A percentile compares a stretch with the other conserved stretches of the same genome.
Evolutionary conservation across 2,888 invertebrate genomes (phyloP).

Genomic region (Leucophenga maculata): DNA sequence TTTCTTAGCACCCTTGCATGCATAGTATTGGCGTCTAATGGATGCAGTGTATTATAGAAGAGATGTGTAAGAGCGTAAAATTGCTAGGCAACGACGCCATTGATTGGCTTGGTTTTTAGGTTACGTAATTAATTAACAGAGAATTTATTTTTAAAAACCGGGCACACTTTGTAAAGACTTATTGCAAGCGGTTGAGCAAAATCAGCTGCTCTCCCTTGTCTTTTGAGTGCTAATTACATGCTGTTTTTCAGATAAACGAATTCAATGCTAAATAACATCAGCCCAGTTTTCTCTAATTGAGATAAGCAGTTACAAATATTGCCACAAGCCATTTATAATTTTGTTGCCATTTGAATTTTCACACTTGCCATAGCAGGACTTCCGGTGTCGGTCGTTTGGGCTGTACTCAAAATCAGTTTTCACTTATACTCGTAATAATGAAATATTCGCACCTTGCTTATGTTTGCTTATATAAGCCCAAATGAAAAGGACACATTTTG

Average conservation of each 20-base stretch:
- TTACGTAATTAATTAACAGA: too few relatives aligned
- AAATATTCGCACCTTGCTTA: conserved; percentile 18
- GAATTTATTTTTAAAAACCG: too few relatives aligned
- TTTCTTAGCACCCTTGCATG: too few relatives aligned
- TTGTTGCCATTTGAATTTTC: conserved; percentile 22
- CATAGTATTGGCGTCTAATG: too few relatives aligned
- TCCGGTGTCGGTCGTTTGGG: not conserved
- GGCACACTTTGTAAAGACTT: too few relatives aligned
- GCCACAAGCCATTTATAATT: not conserved
- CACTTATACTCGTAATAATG: not conserved
- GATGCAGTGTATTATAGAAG: too few relatives aligned
- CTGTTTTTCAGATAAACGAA: too few relatives aligned
- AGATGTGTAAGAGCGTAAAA: not conserved
- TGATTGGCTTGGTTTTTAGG: not conserved
- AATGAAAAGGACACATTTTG: not conserved
- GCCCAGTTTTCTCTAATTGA: not conserved
- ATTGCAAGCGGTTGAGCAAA: too few relatives aligned
- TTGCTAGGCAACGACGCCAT: not conserved
- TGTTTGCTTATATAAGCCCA: not conserved
- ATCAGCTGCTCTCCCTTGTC: too few relatives aligned
- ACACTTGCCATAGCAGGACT: conserved; percentile 3
- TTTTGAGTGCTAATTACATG: too few relatives aligned
- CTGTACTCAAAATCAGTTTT: not conserved
- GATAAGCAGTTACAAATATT: not conserved
- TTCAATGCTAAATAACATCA: too few relatives aligned